Evolutionary conservation across 2,888 invertebrate genomes (phyloP).

Genomic region (Epirrita christyi): DNA sequence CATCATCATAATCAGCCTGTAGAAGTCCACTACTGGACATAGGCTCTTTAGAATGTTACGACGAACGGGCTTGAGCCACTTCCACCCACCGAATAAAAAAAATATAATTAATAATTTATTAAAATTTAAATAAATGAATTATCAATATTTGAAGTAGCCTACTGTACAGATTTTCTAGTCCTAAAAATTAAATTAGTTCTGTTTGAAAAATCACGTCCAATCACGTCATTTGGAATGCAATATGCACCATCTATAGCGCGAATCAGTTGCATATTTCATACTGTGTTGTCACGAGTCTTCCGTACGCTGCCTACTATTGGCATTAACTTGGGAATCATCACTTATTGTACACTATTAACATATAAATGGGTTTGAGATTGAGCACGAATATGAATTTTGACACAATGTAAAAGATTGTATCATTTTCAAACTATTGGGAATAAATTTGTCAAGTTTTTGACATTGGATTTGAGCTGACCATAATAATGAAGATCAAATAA

Average conservation of each 20-base stretch:
- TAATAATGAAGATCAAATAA: too few species aligned
- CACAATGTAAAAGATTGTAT: neutral
- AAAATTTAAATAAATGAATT: too few species aligned
- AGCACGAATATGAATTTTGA: constrained; percentile 5
- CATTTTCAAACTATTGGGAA: neutral
- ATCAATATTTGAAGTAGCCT: neutral
- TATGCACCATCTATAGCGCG: constrained; percentile 46
- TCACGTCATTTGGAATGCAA: constrained; percentile 44
- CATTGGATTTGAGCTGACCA: neutral
- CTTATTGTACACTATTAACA: constrained; percentile 11
- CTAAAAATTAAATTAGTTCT: constrained; percentile 4
- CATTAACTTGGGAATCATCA: constrained; percentile 45
- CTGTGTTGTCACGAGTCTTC: constrained; percentile 50
- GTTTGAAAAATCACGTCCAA: constrained; percentile 44
- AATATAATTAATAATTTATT: too few species aligned
- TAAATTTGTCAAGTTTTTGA: neutral
- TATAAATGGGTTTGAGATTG: constrained; percentile 13
- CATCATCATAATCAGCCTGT: too few species aligned
- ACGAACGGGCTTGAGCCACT: too few species aligned
- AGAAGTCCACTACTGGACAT: too few species aligned
- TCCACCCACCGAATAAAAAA: too few species aligned
- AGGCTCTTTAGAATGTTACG: too few species aligned
- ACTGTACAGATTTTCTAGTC: neutral
- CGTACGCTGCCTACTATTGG: constrained; percentile 48
- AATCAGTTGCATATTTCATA: constrained; percentile 55